phyloP scores from a whole-genome alignment of 2,797 vertebrate genomes.

The Sebastes aleutianus region DNA sequence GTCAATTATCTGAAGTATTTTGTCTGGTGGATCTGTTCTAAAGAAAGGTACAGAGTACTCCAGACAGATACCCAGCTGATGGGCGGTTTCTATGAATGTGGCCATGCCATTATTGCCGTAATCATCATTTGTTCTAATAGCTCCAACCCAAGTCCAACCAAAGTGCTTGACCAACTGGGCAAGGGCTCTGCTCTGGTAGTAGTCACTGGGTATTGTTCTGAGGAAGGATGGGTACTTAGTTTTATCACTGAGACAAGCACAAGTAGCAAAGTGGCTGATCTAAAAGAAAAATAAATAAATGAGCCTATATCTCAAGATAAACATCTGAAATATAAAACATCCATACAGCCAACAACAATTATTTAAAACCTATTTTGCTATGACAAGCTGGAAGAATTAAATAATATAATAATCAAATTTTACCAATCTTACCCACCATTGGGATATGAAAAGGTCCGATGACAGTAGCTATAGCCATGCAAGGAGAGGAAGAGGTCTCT shows the following conservation, averaged over 20 bases:
- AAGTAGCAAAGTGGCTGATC: slow-evolving; percentile 82
- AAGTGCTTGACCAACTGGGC: slow-evolving; percentile 80
- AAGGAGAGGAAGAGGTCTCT: slow-evolving; percentile 75
- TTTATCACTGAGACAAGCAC: slow-evolving; percentile 80
- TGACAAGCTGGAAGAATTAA: not conserved
- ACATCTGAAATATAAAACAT: not conserved
- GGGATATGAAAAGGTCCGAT: slow-evolving; percentile 76
- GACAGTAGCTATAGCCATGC: slow-evolving; percentile 72
- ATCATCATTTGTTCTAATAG: slow-evolving; percentile 74
- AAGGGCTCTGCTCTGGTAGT: slow-evolving; percentile 79
- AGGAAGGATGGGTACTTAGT: slow-evolving; percentile 79
- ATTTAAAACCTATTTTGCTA: not conserved
- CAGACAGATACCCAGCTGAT: slow-evolving; percentile 69
- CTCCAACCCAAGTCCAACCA: slow-evolving; percentile 83
- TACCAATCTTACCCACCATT: slow-evolving; percentile 53
- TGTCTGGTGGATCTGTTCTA: slow-evolving; percentile 66
- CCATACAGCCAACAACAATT: not conserved
- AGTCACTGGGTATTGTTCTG: slow-evolving; percentile 82
- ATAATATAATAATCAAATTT: not conserved
- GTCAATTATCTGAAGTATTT: slow-evolving; percentile 59
- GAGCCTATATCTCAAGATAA: not conserved
- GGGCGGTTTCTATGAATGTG: slow-evolving; percentile 61
- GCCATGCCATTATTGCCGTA: slow-evolving; percentile 76
- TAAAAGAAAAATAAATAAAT: slow-evolving; percentile 14
- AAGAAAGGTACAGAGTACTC: slow-evolving; percentile 75